phyloP scores from a whole-genome alignment of 2,888 invertebrate genomes.

The Leucophenga montana region DNA sequence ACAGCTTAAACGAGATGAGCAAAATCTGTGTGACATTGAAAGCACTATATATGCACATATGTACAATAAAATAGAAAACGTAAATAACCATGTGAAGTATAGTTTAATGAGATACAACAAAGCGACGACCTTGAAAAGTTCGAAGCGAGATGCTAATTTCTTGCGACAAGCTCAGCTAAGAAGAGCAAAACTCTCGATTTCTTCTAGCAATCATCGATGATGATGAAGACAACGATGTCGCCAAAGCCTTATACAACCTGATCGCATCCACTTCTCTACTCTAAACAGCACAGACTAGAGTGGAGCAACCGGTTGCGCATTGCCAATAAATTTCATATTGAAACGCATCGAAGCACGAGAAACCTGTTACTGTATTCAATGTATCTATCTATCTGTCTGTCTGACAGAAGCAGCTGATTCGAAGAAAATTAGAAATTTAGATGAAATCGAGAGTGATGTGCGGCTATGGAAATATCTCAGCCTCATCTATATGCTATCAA shows the following conservation, averaged over 20 bases:
- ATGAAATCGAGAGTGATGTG: slow-evolving; percentile 61
- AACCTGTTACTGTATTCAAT: background rate
- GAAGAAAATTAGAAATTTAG: slow-evolving; percentile 57
- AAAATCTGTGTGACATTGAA: slow-evolving; percentile 12
- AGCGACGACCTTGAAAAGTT: slow-evolving; percentile 53
- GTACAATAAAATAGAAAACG: slow-evolving; percentile 28
- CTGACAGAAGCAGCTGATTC: slow-evolving; percentile 28
- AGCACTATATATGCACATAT: slow-evolving; percentile 15
- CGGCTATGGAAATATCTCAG: slow-evolving; percentile 26
- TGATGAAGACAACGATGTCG: background rate
- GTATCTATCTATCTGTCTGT: background rate
- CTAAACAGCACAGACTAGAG: background rate
- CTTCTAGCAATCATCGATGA: slow-evolving; percentile 2
- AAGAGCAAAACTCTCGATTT: slow-evolving; percentile 21
- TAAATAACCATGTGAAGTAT: slow-evolving; percentile 33
- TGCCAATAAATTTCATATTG: background rate
- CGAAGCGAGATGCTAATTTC: slow-evolving; percentile 62
- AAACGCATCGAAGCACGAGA: slow-evolving; percentile 30
- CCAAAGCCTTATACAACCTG: background rate
- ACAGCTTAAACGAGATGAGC: background rate
- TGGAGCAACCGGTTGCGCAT: background rate
- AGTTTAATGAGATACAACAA: slow-evolving; percentile 35
- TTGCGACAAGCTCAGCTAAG: slow-evolving; percentile 49
- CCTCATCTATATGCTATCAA: no score
- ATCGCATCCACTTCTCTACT: background rate